Evolutionary conservation across 2,888 invertebrate species (phyloP).

Genomic region (Smittia aterrima): DNA sequence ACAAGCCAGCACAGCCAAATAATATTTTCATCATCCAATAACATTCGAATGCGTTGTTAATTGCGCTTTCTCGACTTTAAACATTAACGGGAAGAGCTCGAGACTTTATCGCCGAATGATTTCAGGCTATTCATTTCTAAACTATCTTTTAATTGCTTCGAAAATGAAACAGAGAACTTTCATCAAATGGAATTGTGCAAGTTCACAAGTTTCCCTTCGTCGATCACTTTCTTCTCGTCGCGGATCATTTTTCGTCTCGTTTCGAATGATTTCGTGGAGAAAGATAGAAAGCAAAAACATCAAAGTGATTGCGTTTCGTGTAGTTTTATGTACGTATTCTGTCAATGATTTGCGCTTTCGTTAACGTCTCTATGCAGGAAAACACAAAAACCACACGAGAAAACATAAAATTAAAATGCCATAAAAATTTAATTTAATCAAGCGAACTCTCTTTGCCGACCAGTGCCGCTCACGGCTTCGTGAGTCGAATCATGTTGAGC

Average conservation of each 20-base stretch:
- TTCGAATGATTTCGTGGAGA: not conserved
- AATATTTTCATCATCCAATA: constrained; percentile 8
- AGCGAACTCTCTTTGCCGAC: not conserved
- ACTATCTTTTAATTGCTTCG: not conserved
- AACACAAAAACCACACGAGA: not conserved
- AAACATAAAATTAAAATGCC: constrained; percentile 33
- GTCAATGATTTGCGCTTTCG: constrained; percentile 5
- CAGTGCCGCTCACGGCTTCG: not conserved
- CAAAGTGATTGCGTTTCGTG: not conserved
- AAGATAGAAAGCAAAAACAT: not conserved
- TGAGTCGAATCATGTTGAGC: not conserved
- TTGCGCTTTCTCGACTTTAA: not conserved
- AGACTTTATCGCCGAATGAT: not conserved
- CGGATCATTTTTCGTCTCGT: not conserved
- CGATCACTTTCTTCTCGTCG: not conserved
- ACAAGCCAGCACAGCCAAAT: not conserved
- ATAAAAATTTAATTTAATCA: constrained; percentile 37
- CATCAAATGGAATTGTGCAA: not conserved
- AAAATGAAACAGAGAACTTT: not conserved
- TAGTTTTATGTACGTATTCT: not conserved
- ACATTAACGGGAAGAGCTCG: not conserved
- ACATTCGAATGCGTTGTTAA: not conserved
- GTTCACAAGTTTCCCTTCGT: not conserved
- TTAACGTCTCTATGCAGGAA: not conserved
- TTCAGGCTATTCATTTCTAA: not conserved